Conservation (phyloP, 1,140 invertebrate genomes). For the Galendromus occidentalis region DNA sequence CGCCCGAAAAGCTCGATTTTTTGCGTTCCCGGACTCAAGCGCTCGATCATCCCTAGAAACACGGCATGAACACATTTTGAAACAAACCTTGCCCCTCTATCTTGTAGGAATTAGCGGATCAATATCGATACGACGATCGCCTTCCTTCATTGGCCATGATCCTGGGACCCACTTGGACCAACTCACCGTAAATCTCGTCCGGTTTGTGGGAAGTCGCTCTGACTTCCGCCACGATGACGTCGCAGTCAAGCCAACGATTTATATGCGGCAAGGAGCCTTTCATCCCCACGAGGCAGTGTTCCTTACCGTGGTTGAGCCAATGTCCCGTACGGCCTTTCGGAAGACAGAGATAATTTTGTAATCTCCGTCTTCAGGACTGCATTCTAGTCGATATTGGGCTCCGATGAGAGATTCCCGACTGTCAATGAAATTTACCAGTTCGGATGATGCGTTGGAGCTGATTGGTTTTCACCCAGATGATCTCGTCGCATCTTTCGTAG, state of each 20-base stretch:
- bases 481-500: constrained; percentile 85
- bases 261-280: constrained; percentile 52
- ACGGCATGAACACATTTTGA: neutral
- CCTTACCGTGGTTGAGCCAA: constrained; percentile 97
- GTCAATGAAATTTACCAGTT: constrained; percentile 35
- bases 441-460: constrained; percentile 89
- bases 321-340: constrained; percentile 76
- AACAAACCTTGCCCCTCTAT: neutral
- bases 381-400: too few species aligned
- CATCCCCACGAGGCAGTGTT: constrained; percentile 90
- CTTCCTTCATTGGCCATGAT: neutral
- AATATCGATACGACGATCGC: neutral
- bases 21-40: constrained; percentile 53
- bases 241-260: constrained; percentile 83
- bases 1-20: constrained; percentile 95
- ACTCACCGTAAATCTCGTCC: constrained; percentile 74
- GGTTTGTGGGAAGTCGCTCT: constrained; percentile 92
- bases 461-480: constrained; percentile 98
- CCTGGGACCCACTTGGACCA: neutral
- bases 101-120: too few species aligned
- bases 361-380: too few species aligned
- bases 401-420: neutral
- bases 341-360: too few species aligned
- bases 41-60: constrained; percentile 32
- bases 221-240: constrained; percentile 94